Base-by-base conservation (phyloP, 2,888 invertebrate species). In the Dermolepida albohirtum region DNA sequence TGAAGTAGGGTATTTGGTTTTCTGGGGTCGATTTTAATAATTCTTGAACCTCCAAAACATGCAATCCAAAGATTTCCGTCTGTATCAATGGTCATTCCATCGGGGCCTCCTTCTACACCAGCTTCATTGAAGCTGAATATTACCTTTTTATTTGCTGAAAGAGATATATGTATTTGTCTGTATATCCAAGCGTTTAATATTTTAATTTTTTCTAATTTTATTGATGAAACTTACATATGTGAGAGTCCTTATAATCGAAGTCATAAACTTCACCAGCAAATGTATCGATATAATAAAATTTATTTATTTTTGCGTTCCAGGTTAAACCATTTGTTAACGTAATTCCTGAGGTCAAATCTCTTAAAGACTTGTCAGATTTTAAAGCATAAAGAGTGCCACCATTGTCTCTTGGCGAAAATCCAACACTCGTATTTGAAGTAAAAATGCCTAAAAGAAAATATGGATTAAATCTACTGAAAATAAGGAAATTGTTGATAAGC, bases 41-140 rank as follows among this genome's bases (percentile, higher is more conserved):
- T 85, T 77, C 88, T 86, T n/a, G 87, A 85, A 1, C 89, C 92
- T 71, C 87, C 87, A 78, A 90, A 93, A 78, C 90, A 89, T 57
- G 92, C 92, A 43, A 94, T 86, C 91, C 93, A 94, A 5, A 94
- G 84, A 78, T 91, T 90, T 8, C 90, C 93, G 70, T 92, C 89
- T 0, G 87, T 86, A 82, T 94, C 94, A 64, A 92, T 90, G 71
- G 92, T 90, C 90, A 93, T 91, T 16, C 91, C 91, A 81, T 91
- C 91, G 65, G 88, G 89, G 74, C 88, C 84, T 39, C 87, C 84
- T 4, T 78, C 74, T 66, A 84, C 76, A n/a, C 76, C 77, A 67
- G 81, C 78, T 43, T 80, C 79, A 16, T 75, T 78, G 74, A 88
- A 86, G 73, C 87, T 85, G 78, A 89, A 91, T 49, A 90, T 82